Evolutionary conservation across 2,113 vertebrate genomes (phyloP).

Genomic region (Solea solea): DNA sequence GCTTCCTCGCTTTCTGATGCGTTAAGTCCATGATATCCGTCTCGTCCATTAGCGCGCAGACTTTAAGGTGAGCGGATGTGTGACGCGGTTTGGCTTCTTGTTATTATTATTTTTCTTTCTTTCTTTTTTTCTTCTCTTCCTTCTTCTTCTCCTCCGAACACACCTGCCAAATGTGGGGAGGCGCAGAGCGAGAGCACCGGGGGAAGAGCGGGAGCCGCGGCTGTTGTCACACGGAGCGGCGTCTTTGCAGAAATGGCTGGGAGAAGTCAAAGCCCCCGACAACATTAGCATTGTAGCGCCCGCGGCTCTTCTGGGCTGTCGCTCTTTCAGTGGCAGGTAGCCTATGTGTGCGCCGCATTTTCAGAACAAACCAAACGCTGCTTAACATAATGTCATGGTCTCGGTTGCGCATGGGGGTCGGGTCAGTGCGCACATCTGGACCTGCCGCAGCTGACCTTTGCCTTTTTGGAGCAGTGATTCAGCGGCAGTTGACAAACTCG

Average conservation of each 20-base stretch:
- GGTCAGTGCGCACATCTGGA: slow-evolving; percentile 52
- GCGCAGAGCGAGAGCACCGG: slow-evolving; percentile 15
- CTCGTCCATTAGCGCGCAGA: slow-evolving; percentile 69
- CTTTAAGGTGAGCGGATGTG: slow-evolving; percentile 33
- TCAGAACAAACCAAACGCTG: slow-evolving; percentile 53
- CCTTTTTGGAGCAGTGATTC: slow-evolving; percentile 34
- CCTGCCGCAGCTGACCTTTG: slow-evolving; percentile 61
- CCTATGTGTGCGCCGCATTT: slow-evolving; percentile 68
- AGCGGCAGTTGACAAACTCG: slow-evolving; percentile 10
- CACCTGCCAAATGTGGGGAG: slow-evolving; percentile 44
- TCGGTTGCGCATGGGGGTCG: neutral
- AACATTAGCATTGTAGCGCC: slow-evolving; percentile 78
- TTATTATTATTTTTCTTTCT: neutral
- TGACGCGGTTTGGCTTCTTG: slow-evolving; percentile 7
- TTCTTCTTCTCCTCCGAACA: neutral
- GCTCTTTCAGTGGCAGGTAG: slow-evolving; percentile 75
- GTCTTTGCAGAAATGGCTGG: slow-evolving; percentile 73
- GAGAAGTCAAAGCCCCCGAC: slow-evolving; percentile 82
- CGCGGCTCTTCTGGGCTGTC: slow-evolving; percentile 76
- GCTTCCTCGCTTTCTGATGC: slow-evolving; percentile 79
- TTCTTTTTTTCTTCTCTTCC: neutral
- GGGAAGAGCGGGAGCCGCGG: slow-evolving; percentile 60
- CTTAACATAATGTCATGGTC: neutral
- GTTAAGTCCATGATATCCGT: slow-evolving; percentile 82
- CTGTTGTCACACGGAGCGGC: slow-evolving; percentile 74